phyloP scores from a whole-genome alignment of 2,113 vertebrate species.

The Chaenocephalus aceratus region DNA sequence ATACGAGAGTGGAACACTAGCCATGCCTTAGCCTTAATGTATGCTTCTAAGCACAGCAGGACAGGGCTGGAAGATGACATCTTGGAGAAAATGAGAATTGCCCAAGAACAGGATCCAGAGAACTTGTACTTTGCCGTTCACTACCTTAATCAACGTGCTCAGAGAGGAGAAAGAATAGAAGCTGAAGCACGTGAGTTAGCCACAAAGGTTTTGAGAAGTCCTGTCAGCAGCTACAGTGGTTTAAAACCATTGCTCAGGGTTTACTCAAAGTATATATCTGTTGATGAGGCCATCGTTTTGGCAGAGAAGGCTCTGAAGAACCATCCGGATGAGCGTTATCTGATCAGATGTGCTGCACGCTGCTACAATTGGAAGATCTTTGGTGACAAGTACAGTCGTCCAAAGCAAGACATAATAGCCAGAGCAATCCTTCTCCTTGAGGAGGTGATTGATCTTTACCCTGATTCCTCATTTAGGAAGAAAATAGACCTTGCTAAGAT shows the following conservation, averaged over 20 bases:
- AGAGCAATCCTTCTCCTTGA: neutral
- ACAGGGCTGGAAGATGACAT: neutral
- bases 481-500: no score
- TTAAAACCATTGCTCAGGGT: conserved; percentile 45
- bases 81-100: conserved; percentile 32
- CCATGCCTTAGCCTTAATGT: conserved; percentile 2
- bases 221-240: conserved; percentile 34
- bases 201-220: neutral
- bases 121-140: conserved; percentile 44
- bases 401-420: neutral
- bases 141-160: conserved; percentile 3
- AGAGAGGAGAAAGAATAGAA: neutral
- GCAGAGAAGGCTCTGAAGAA: conserved; percentile 56
- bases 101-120: conserved; percentile 50
- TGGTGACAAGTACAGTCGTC: rapidly evolving
- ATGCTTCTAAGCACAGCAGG: neutral
- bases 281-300: conserved; percentile 63
- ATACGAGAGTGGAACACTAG: conserved; percentile 60
- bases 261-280: conserved; percentile 41
- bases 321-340: conserved; percentile 54
- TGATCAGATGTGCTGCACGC: conserved; percentile 45
- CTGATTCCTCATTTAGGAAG: no score
- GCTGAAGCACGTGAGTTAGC: conserved; percentile 24
- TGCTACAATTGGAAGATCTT: neutral
- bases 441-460: no score